Evolutionary conservation across 2,797 vertebrate genomes (phyloP).

Genomic region (Holocentrus rufus): DNA sequence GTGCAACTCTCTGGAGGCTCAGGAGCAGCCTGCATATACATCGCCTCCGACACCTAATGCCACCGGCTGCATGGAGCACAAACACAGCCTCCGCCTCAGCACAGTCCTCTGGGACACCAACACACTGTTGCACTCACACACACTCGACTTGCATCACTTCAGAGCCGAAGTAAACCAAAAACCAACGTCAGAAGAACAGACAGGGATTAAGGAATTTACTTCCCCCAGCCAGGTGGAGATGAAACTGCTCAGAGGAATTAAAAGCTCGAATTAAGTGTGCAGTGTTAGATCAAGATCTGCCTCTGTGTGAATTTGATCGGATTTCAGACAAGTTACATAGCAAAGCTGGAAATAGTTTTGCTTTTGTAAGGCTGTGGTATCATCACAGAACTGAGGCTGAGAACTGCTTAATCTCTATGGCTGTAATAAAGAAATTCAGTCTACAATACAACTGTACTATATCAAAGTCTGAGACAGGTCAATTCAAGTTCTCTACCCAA

Average conservation of each 20-base stretch:
- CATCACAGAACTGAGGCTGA: neutral
- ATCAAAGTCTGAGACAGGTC: no score
- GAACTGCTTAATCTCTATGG: slow-evolving; percentile 6
- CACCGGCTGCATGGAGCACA: slow-evolving; percentile 84
- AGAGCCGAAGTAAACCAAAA: slow-evolving; percentile 69
- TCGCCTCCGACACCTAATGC: slow-evolving; percentile 88
- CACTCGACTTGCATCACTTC: slow-evolving; percentile 81
- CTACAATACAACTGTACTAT: neutral
- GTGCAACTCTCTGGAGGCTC: slow-evolving; percentile 72
- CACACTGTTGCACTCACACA: slow-evolving; percentile 77
- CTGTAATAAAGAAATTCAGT: neutral
- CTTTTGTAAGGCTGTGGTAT: neutral
- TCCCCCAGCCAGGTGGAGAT: slow-evolving; percentile 69
- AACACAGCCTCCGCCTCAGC: slow-evolving; percentile 68
- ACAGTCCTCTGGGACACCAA: slow-evolving; percentile 68
- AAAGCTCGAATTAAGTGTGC: slow-evolving; percentile 58
- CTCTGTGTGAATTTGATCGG: slow-evolving; percentile 48
- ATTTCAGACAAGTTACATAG: slow-evolving; percentile 41
- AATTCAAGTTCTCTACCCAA: no score
- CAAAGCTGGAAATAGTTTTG: slow-evolving; percentile 37
- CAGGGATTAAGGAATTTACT: slow-evolving; percentile 71
- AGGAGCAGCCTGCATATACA: slow-evolving; percentile 85
- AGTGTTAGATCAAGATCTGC: slow-evolving; percentile 44
- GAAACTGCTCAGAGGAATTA: slow-evolving; percentile 70
- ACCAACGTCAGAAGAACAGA: slow-evolving; percentile 59